These are phyloP conservation scores for Micrasema minimum DNA, from an alignment of 1,140 invertebrate species.

Conservation along the genomic window DNA sequence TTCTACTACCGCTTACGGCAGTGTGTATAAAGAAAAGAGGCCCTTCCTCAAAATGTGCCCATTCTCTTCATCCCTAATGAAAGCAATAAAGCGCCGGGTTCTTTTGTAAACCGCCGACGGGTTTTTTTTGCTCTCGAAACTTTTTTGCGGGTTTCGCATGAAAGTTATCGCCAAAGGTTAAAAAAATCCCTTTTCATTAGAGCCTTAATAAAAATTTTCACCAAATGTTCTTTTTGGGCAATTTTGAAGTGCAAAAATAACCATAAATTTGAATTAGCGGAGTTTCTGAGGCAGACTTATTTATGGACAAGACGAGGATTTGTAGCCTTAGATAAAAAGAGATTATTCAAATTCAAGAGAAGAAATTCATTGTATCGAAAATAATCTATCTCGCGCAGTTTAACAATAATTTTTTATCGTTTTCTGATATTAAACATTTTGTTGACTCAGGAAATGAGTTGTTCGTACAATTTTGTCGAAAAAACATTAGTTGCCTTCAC, in stretches of 20 bases:
- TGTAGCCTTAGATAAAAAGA: too few relatives aligned
- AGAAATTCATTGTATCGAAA: too few relatives aligned
- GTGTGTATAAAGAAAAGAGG: constrained; percentile 21
- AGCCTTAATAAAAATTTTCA: constrained; percentile 38
- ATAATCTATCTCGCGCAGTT: too few relatives aligned
- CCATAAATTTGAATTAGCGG: constrained; percentile 31
- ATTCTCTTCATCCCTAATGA: constrained; percentile 42
- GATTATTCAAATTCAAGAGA: too few relatives aligned
- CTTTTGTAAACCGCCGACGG: constrained; percentile 37
- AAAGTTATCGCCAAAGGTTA: constrained; percentile 47
- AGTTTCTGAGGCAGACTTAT: constrained; percentile 13
- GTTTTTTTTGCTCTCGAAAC: constrained; percentile 38
- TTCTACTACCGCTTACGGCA: constrained; percentile 20
- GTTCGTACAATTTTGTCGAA: too few relatives aligned
- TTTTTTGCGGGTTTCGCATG: constrained; percentile 45
- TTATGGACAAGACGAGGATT: neutral
- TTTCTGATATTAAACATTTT: too few relatives aligned
- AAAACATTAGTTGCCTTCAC: too few relatives aligned
- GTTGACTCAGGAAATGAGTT: too few relatives aligned
- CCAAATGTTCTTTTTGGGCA: constrained; percentile 38
- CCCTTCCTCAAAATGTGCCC: constrained; percentile 41
- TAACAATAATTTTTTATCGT: too few relatives aligned
- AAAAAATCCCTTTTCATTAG: constrained; percentile 45
- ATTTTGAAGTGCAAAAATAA: constrained; percentile 41
- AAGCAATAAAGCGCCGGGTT: constrained; percentile 40